Conservation (phyloP, 2,888 invertebrate species). For the Gnatocerus cornutus region DNA sequence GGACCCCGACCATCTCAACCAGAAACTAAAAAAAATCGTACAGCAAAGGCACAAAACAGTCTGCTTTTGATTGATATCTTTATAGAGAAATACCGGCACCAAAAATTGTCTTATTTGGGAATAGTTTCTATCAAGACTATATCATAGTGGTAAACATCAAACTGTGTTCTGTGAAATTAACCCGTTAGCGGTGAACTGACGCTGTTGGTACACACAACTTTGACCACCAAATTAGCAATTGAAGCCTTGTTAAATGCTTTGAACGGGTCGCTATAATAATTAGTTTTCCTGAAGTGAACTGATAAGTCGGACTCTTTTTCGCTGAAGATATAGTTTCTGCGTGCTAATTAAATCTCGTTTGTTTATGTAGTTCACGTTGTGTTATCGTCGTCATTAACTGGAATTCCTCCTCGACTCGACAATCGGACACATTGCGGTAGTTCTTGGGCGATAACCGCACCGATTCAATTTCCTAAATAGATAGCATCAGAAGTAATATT, state of each 20-base stretch:
- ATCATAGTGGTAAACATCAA: too few relatives aligned
- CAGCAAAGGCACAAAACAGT: conserved; percentile 42
- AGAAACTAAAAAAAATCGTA: conserved; percentile 50
- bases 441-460: conserved; percentile 50
- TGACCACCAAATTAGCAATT: conserved; percentile 2
- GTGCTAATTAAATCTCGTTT: conserved; percentile 42
- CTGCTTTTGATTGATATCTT: conserved; percentile 1
- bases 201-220: conserved; percentile 1
- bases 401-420: conserved; percentile 36
- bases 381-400: conserved; percentile 39
- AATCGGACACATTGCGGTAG: conserved; percentile 39
- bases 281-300: neutral
- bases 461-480: conserved; percentile 57
- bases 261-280: neutral
- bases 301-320: conserved; percentile 3
- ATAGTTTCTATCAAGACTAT: too few relatives aligned
- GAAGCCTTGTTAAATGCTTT: neutral
- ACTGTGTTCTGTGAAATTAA: neutral
- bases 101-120: too few relatives aligned
- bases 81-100: too few relatives aligned
- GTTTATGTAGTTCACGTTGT: conserved; percentile 40
- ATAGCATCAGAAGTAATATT: conserved; percentile 46
- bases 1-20: conserved; percentile 47
- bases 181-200: neutral
- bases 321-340: conserved; percentile 19